phyloP scores from a whole-genome alignment of 2,888 invertebrate species.

The Torymus auratus region DNA sequence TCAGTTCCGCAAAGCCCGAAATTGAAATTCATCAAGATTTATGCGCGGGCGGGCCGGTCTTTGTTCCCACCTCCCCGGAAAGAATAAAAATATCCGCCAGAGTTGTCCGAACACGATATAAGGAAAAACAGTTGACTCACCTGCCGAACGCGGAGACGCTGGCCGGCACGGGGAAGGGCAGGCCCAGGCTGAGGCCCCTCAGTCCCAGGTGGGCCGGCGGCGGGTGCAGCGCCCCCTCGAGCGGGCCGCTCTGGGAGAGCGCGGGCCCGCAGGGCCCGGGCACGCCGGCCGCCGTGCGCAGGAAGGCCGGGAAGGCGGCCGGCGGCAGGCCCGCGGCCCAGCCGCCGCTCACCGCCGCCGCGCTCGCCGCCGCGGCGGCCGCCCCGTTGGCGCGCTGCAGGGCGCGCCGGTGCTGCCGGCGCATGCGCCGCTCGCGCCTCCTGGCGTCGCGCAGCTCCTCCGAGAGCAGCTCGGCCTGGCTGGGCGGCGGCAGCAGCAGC shows the following conservation, averaged over 20 bases:
- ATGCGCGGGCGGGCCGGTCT: too few species aligned
- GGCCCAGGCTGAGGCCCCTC: constrained; percentile 73
- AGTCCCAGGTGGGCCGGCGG: constrained; percentile 75
- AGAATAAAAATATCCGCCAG: too few species aligned
- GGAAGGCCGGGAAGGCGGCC: constrained; percentile 66
- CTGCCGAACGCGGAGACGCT: constrained; percentile 73
- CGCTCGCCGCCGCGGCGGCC: constrained; percentile 59
- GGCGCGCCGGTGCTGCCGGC: constrained; percentile 71
- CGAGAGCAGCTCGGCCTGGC: constrained; percentile 59
- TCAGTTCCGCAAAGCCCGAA: too few species aligned
- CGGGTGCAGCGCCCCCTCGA: constrained; percentile 67
- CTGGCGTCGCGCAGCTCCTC: constrained; percentile 71
- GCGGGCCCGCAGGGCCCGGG: constrained; percentile 36
- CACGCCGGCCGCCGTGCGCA: constrained; percentile 7
- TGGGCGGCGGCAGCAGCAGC: constrained; percentile 48
- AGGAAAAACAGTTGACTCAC: constrained; percentile 66
- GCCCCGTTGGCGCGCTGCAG: constrained; percentile 57
- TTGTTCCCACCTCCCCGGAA: too few species aligned
- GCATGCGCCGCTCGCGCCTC: constrained; percentile 71
- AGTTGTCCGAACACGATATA: too few species aligned
- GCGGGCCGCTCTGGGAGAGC: constrained; percentile 34
- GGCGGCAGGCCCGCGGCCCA: constrained; percentile 69
- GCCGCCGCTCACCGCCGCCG: constrained; percentile 54
- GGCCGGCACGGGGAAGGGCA: constrained; percentile 72
- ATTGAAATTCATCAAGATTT: too few species aligned